Evolutionary conservation across 2,797 vertebrate species (phyloP).

Genomic region (Coregonus ussuriensis): DNA sequence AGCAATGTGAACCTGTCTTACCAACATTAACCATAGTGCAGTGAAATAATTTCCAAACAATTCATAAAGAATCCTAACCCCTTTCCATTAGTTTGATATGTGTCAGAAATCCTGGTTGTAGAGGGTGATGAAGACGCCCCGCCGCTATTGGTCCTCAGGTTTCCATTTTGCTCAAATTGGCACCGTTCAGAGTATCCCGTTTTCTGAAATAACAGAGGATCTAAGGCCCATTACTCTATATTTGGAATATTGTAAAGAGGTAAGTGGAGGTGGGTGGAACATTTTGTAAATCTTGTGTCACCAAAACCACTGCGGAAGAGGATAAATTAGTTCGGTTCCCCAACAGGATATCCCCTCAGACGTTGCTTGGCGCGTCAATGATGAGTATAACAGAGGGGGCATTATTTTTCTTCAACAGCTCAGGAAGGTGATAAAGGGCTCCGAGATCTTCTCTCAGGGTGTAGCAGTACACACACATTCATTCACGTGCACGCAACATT

Average conservation of each 20-base stretch:
- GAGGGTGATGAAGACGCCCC: conserved; percentile 49
- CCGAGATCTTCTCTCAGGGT: conserved; percentile 78
- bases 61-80: conserved; percentile 11
- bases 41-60: neutral
- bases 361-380: conserved; percentile 85
- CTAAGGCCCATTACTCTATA: conserved; percentile 75
- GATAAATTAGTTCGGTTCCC: conserved; percentile 95
- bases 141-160: conserved; percentile 41
- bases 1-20: neutral
- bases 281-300: conserved; percentile 82
- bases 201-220: conserved; percentile 79
- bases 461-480: conserved; percentile 53
- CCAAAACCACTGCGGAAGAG: conserved; percentile 79
- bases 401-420: conserved; percentile 90
- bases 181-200: conserved; percentile 62
- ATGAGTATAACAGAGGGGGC: conserved; percentile 96
- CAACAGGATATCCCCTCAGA: conserved; percentile 97
- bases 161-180: conserved; percentile 53
- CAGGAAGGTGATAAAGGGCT: conserved; percentile 91
- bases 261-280: conserved; percentile 75
- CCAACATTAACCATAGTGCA: neutral
- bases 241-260: conserved; percentile 69
- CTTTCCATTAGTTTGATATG: conserved; percentile 16
- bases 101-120: conserved; percentile 27
- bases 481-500: conserved; percentile 65